A percentile compares a stretch with the other conserved stretches of the same genome.
These are phyloP conservation scores for Sciurus vulgaris DNA, from an alignment of 2,797 vertebrate species.

Conservation along the genomic window DNA sequence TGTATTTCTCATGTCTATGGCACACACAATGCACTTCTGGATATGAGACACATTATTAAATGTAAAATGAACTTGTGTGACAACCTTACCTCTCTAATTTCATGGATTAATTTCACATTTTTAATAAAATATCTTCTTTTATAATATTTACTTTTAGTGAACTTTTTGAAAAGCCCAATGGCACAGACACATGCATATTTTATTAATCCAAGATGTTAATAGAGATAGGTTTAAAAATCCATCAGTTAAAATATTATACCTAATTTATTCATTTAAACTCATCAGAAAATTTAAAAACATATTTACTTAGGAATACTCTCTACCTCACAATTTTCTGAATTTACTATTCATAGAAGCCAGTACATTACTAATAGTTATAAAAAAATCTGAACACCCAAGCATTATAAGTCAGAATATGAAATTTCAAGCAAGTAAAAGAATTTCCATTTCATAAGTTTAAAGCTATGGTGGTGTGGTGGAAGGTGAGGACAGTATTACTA, in stretches of 20 bases:
- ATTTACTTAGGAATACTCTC: neutral
- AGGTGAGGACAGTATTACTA: neutral
- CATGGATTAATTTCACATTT: neutral
- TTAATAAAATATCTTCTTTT: neutral
- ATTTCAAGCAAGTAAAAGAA: neutral
- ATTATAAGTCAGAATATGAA: neutral
- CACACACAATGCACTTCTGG: neutral
- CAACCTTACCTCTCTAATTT: neutral
- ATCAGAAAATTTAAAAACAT: neutral
- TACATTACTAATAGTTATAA: neutral
- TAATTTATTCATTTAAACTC: neutral
- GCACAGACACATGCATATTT: neutral
- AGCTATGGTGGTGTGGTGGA: neutral
- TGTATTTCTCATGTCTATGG: neutral
- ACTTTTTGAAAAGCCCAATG: neutral
- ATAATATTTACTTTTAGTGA: neutral
- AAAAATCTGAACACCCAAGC: neutral
- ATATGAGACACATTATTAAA: conserved; percentile 4
- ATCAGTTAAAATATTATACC: neutral
- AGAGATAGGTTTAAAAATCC: neutral
- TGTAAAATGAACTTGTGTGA: neutral
- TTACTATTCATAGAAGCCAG: conserved; percentile 9
- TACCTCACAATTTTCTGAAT: neutral
- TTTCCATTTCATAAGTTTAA: neutral
- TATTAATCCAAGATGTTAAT: neutral